These are phyloP conservation scores for Hippocampus guttulatus DNA, from an alignment of 2,113 vertebrate genomes.

Conservation along the genomic window DNA sequence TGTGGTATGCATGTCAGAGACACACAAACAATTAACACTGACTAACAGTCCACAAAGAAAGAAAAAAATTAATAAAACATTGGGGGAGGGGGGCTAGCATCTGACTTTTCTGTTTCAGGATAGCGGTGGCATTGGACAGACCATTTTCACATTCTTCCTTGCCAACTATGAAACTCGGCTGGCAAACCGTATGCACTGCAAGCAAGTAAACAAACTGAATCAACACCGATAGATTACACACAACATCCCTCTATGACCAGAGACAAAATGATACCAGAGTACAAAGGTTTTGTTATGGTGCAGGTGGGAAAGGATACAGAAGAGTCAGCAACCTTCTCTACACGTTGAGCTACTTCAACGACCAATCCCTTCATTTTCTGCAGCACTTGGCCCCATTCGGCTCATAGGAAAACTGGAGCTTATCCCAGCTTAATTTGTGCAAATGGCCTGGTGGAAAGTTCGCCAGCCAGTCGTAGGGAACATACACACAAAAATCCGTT, in stretches of 20 bases:
- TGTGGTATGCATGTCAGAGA: too few species aligned
- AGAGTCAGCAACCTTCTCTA: not conserved
- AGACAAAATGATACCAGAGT: not conserved
- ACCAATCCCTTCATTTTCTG: not conserved
- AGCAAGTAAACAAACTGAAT: slow-evolving; percentile 1
- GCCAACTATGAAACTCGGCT: not conserved
- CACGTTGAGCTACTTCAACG: not conserved
- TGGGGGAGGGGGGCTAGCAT: too few species aligned
- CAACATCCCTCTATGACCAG: not conserved
- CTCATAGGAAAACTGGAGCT: too few species aligned
- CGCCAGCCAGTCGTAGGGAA: too few species aligned
- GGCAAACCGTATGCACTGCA: slow-evolving; percentile 4
- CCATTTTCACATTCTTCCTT: not conserved
- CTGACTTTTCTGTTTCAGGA: too few species aligned
- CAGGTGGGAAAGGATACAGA: not conserved
- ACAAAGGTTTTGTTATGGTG: not conserved
- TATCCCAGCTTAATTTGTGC: too few species aligned
- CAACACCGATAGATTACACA: not conserved
- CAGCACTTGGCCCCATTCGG: not conserved
- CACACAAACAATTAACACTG: too few species aligned
- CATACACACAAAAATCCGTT: too few species aligned
- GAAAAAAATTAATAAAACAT: too few species aligned
- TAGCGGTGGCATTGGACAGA: not conserved
- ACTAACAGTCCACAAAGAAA: too few species aligned
- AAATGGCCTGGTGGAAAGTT: too few species aligned